Conservation (phyloP, 2,888 invertebrate genomes). For the Eupeodes luniger region DNA sequence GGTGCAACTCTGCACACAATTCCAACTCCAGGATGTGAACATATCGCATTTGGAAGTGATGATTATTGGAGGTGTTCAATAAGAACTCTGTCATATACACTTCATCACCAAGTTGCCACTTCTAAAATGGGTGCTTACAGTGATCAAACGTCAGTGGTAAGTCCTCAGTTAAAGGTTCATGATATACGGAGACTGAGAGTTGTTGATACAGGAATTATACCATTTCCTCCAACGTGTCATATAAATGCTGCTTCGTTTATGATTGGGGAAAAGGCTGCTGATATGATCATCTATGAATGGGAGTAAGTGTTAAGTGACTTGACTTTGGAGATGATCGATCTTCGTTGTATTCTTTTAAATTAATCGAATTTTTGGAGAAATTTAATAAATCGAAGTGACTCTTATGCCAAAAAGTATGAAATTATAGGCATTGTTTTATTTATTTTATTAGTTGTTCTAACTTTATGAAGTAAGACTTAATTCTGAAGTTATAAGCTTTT, state of each 20-base stretch:
- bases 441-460: too few species aligned
- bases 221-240: constrained; percentile 87
- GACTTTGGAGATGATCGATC: background rate
- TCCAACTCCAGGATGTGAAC: constrained; percentile 85
- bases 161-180: constrained; percentile 87
- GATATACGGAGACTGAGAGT: constrained; percentile 87
- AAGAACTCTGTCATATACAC: constrained; percentile 86
- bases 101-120: constrained; percentile 88
- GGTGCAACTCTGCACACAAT: constrained; percentile 85
- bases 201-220: constrained; percentile 89
- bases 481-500: too few species aligned
- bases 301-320: background rate
- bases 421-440: too few species aligned
- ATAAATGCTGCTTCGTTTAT: constrained; percentile 89
- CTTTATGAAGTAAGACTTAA: too few species aligned
- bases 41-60: constrained; percentile 85
- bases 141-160: constrained; percentile 88
- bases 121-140: constrained; percentile 89
- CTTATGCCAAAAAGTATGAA: too few species aligned
- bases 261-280: constrained; percentile 90
- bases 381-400: too few species aligned
- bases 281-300: constrained; percentile 87
- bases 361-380: too few species aligned
- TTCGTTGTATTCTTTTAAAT: too few species aligned
- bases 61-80: constrained; percentile 90